Evolutionary conservation across 2,797 vertebrate species (phyloP).

Genomic region (Sarcophilus harrisii): DNA sequence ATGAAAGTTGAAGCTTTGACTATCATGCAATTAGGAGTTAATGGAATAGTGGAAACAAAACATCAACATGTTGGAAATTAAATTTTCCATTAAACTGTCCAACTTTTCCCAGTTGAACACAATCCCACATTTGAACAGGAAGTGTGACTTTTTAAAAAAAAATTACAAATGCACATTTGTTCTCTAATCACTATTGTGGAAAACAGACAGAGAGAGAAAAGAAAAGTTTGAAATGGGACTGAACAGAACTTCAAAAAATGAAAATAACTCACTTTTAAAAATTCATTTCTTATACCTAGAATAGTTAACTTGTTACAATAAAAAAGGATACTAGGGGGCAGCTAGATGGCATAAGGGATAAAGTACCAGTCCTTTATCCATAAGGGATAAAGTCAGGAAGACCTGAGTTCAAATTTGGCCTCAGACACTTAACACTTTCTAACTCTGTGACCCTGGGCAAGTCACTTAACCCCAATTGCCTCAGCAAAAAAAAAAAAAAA

Average conservation of each 20-base stretch:
- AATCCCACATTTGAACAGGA: conserved; percentile 7
- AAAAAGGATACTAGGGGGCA: background rate
- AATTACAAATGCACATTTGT: conserved; percentile 11
- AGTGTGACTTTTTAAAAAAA: conserved; percentile 25
- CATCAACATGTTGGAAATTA: background rate
- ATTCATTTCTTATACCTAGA: background rate
- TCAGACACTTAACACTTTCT: too few relatives aligned
- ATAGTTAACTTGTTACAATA: background rate
- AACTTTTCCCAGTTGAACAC: background rate
- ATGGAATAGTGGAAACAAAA: conserved; percentile 39
- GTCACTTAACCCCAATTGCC: too few relatives aligned
- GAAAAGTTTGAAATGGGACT: background rate
- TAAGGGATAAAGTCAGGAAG: too few relatives aligned
- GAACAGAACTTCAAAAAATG: background rate
- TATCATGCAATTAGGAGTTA: background rate
- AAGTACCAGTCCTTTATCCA: too few relatives aligned
- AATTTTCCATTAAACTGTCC: conserved; percentile 19
- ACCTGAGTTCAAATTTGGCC: too few relatives aligned
- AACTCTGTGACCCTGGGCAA: too few relatives aligned
- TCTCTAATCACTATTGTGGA: background rate
- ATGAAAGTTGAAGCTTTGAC: background rate
- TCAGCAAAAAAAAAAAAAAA: background rate
- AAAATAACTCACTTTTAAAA: background rate
- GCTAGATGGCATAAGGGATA: too few relatives aligned
- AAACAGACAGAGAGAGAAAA: background rate